Conservation (phyloP, 2,113 vertebrate species). For the Elanus axillaris region DNA sequence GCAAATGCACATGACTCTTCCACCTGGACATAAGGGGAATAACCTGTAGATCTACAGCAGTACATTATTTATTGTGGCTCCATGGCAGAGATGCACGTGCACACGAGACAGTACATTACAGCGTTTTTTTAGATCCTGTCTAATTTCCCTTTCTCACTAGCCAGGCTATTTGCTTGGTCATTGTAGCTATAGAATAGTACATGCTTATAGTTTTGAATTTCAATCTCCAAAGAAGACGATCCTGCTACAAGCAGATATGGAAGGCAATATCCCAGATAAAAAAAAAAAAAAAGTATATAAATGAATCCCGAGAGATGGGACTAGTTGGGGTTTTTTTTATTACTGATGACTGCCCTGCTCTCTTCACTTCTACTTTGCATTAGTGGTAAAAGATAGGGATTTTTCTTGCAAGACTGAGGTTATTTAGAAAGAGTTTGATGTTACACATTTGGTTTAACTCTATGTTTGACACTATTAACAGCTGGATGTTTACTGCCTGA, state of each 20-base stretch:
- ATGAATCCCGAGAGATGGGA: neutral
- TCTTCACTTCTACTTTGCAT: neutral
- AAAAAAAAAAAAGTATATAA: neutral
- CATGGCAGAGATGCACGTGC: neutral
- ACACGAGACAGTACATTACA: neutral
- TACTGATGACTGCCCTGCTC: neutral
- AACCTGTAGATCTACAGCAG: neutral
- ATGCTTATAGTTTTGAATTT: neutral
- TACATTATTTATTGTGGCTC: neutral
- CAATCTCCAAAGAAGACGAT: neutral
- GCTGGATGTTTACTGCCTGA: neutral
- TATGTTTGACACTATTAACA: neutral
- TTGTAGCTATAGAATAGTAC: neutral
- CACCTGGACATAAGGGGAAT: neutral
- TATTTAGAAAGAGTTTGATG: neutral
- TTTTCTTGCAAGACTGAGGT: neutral
- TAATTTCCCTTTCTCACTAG: neutral
- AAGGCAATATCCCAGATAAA: neutral
- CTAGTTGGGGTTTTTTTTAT: neutral
- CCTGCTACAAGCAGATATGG: neutral
- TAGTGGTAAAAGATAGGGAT: neutral
- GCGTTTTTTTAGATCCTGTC: neutral
- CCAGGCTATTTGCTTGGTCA: neutral
- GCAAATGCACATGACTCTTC: neutral
- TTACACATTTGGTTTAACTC: neutral